Percentiles rank a stretch among this genome's conserved stretches.
These are phyloP conservation scores for Phylloscopus trochiloides DNA, from an alignment of 2,113 vertebrate species.

Conservation along the genomic window DNA sequence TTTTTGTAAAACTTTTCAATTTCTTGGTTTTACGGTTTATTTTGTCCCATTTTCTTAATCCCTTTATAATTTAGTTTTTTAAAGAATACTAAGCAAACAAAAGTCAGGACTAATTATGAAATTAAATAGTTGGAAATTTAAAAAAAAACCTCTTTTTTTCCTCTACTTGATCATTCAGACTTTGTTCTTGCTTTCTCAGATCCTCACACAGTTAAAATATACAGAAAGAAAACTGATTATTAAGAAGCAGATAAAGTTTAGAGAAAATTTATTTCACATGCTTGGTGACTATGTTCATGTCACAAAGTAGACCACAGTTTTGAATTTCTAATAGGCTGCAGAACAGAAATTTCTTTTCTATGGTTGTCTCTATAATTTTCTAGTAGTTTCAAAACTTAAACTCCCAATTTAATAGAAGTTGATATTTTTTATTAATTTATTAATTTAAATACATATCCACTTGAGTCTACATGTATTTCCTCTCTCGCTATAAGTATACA, in stretches of 20 bases:
- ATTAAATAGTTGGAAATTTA: not conserved
- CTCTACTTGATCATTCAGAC: not conserved
- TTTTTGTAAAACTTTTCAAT: not conserved
- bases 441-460: not conserved
- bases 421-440: not conserved
- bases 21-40: not conserved
- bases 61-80: not conserved
- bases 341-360: not conserved
- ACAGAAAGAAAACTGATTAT: not conserved
- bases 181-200: not conserved
- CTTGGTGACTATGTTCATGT: not conserved
- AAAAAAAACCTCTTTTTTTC: fast-evolving
- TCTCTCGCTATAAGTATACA: not conserved
- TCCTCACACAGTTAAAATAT: not conserved
- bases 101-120: not conserved
- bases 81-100: not conserved
- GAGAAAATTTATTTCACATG: not conserved
- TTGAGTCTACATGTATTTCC: not conserved
- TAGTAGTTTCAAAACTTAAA: not conserved
- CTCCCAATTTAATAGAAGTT: not conserved
- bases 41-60: not conserved
- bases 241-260: not conserved
- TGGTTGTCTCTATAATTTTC: not conserved
- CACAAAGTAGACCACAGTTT: not conserved
- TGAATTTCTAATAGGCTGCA: not conserved